Evolutionary conservation across 1,140 invertebrate species (phyloP).

Genomic region (Drosophila ananassae): DNA sequence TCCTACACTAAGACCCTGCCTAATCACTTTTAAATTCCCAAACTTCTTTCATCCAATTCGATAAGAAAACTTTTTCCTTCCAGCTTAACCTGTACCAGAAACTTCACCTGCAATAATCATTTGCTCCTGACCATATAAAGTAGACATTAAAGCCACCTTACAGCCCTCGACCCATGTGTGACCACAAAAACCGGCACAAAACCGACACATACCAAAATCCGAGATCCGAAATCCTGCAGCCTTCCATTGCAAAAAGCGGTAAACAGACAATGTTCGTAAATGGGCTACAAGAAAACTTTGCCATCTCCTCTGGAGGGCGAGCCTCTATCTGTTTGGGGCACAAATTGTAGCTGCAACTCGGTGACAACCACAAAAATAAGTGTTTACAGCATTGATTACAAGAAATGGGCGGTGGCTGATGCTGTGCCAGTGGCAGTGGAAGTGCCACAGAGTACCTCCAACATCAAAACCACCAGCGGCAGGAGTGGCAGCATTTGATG

Average conservation of each 20-base stretch:
- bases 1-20: slow-evolving; percentile 1
- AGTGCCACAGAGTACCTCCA: slow-evolving; percentile 8
- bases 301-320: slow-evolving; percentile 13
- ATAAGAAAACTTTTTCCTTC: slow-evolving; percentile 40
- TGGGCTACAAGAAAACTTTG: slow-evolving; percentile 22
- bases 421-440: slow-evolving; percentile 13
- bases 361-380: slow-evolving; percentile 79
- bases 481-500: slow-evolving; percentile 39
- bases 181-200: slow-evolving; percentile 42
- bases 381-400: slow-evolving; percentile 83
- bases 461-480: slow-evolving; percentile 21
- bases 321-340: slow-evolving; percentile 22
- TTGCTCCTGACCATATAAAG: slow-evolving; percentile 53
- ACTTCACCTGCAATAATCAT: slow-evolving; percentile 61
- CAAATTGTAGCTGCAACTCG: slow-evolving; percentile 42
- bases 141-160: slow-evolving; percentile 52
- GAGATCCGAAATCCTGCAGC: slow-evolving; percentile 15
- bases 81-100: slow-evolving; percentile 36
- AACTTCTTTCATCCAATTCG: slow-evolving; percentile 33
- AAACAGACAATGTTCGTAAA: slow-evolving; percentile 41
- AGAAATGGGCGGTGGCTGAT: slow-evolving; percentile 54
- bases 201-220: slow-evolving; percentile 8
- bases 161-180: slow-evolving; percentile 20
- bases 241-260: slow-evolving; percentile 30
- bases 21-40: slow-evolving; percentile 21